Conservation (phyloP, 2,113 vertebrate genomes). For the Thinocorus orbignyianus region DNA sequence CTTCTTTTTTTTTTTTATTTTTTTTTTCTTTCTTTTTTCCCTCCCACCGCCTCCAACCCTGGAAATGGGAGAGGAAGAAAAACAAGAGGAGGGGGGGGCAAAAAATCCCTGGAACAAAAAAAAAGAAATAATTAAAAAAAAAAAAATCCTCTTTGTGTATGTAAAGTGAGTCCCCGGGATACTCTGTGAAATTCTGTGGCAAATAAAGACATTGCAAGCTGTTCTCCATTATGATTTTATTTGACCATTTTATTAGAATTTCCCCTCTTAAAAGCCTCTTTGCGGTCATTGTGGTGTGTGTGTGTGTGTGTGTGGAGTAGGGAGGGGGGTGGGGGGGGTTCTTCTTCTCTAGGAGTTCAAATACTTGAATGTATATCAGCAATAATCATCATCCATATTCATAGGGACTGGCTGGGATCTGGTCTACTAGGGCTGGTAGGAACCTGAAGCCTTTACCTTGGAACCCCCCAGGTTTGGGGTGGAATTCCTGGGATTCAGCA, state of each 20-base stretch:
- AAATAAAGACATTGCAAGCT: constrained; percentile 72
- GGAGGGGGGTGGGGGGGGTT: neutral
- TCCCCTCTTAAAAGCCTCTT: constrained; percentile 54
- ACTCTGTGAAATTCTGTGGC: constrained; percentile 70
- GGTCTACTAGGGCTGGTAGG: neutral
- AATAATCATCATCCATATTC: neutral
- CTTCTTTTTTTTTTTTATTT: too few relatives aligned
- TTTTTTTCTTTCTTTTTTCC: too few relatives aligned
- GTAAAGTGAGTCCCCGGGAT: constrained; percentile 60
- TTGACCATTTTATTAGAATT: constrained; percentile 69
- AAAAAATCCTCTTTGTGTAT: constrained; percentile 14
- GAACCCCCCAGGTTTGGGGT: neutral
- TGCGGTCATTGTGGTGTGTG: constrained; percentile 43
- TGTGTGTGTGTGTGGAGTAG: too few relatives aligned
- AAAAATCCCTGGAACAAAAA: too few relatives aligned
- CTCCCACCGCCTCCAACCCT: too few relatives aligned
- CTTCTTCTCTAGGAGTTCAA: neutral
- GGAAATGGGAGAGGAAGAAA: neutral
- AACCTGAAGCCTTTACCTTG: neutral
- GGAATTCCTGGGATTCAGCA: neutral
- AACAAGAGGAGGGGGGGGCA: too few relatives aligned
- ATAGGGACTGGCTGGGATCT: neutral
- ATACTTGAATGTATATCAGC: neutral
- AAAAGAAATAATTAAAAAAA: neutral
- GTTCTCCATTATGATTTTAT: constrained; percentile 71